Evolutionary conservation across 2,113 vertebrate genomes (phyloP), one percentile per base, ranked within the genome.

Genomic region (Misgurnus anguillicaudatus): DNA sequence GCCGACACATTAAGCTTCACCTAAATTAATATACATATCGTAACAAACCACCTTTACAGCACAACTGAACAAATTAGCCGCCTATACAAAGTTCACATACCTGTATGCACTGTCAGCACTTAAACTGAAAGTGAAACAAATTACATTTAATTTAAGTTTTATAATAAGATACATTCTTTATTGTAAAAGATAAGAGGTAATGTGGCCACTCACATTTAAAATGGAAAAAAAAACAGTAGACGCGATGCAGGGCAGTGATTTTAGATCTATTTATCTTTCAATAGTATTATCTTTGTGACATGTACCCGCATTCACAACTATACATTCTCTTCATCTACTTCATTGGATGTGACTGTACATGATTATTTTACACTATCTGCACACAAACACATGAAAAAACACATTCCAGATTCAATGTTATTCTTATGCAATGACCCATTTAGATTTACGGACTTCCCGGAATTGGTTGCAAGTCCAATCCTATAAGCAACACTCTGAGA

Each of bases 141-240:
- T 75, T 16, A 68, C 31, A 36, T 60, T 11, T 38, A 5, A n/a
- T 31, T 51, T 31, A 55, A 66, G 41, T 51, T 73, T 36, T 57
- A 64, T 63, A 45, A 75, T 16, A 74, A 79, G 79, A 69, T 83
- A 87, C 85, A 87, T 88, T 88, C 83, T 85, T 68, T n/a, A 83
- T 74, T 24, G 36, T 36, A 62, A 58, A 13, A 51, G 31, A 83
- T 76, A 57, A 80, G 84, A 82, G 67, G 82, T 84, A 69, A 72
- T 66, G 58, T 66, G 82, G 74, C 65, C 48, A 73, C 55, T 63
- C 74, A 75, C 47, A 39, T 14, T 39, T 75, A 45, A 63, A 63
- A 72, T 78, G 55, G 21, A 71, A 38, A n/a, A 71, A 39, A 79
- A 10, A 84, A 9, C 48, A 53, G n/a, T 5, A 53, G 70, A 80